Evolutionary conservation across 2,113 vertebrate species (phyloP).

Genomic region (Neomonachus schauinslandi): DNA sequence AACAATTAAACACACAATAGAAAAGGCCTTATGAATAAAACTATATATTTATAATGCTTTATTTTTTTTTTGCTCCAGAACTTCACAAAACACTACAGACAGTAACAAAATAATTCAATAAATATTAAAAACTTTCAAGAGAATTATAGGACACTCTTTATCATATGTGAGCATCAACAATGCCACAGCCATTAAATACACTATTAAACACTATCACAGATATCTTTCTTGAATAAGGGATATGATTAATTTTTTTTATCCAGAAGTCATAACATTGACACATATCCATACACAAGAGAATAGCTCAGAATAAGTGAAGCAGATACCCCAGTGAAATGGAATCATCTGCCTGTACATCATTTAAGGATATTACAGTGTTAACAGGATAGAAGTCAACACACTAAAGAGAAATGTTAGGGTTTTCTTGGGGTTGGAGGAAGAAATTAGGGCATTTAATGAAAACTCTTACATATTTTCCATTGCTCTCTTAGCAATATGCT

Average conservation of each 20-base stretch:
- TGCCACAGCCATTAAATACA: slow-evolving; percentile 77
- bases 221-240: slow-evolving; percentile 85
- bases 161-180: slow-evolving; percentile 81
- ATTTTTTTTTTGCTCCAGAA: slow-evolving; percentile 87
- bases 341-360: slow-evolving; percentile 74
- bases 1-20: slow-evolving; percentile 88
- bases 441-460: slow-evolving; percentile 10
- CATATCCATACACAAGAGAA: slow-evolving; percentile 87
- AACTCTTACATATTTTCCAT: slow-evolving; percentile 89
- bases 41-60: slow-evolving; percentile 89
- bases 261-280: slow-evolving; percentile 85
- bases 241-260: slow-evolving; percentile 82
- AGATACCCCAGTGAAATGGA: slow-evolving; percentile 80
- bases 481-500: slow-evolving; percentile 89
- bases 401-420: slow-evolving; percentile 79
- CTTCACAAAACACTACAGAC: slow-evolving; percentile 91
- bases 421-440: slow-evolving; percentile 31
- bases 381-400: slow-evolving; percentile 84
- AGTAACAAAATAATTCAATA: slow-evolving; percentile 91
- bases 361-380: slow-evolving; percentile 85
- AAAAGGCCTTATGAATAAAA: slow-evolving; percentile 90
- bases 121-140: slow-evolving; percentile 87
- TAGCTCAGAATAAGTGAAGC: slow-evolving; percentile 84
- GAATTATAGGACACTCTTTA: slow-evolving; percentile 80
- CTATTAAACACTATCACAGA: slow-evolving; percentile 81